Percentiles rank a stretch among this genome's conserved stretches.
Evolutionary conservation across 2,113 vertebrate species (phyloP).

Genomic region (Hassar affinis): DNA sequence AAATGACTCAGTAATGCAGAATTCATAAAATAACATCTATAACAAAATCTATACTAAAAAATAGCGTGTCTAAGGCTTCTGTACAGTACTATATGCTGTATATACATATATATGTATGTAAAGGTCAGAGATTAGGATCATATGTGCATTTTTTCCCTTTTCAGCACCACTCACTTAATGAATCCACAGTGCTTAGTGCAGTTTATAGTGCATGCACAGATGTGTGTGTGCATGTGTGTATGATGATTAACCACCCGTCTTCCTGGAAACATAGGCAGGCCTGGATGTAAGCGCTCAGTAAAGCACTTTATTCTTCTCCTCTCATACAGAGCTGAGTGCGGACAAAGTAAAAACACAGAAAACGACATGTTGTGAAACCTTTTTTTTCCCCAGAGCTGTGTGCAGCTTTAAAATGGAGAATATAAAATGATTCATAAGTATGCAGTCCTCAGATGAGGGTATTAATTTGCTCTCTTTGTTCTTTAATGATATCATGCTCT

Average conservation of each 20-base stretch:
- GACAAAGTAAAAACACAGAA: slow-evolving; percentile 8
- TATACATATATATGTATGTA: no score
- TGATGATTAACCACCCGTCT: slow-evolving; percentile 43
- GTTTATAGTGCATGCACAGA: slow-evolving; percentile 36
- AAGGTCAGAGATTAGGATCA: not conserved
- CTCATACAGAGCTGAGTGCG: not conserved
- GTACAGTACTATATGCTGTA: no score
- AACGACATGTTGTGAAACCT: not conserved
- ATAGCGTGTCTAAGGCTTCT: no score
- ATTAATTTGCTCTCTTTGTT: not conserved
- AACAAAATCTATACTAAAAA: no score
- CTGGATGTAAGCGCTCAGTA: slow-evolving; percentile 8
- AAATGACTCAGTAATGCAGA: no score
- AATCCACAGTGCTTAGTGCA: slow-evolving; percentile 21
- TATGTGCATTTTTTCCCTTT: not conserved
- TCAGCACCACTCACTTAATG: not conserved
- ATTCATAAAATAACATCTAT: no score
- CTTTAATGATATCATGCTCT: not conserved
- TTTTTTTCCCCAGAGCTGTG: not conserved
- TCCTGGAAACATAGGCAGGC: slow-evolving; percentile 44
- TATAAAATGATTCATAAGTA: not conserved
- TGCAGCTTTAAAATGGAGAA: not conserved
- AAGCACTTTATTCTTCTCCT: slow-evolving; percentile 34
- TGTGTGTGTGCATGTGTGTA: slow-evolving; percentile 38
- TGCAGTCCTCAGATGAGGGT: not conserved